Base-by-base conservation (phyloP, 30 jellyfish, hydroid and myxozoan species). In the Chrysaora quinquecirrha region DNA sequence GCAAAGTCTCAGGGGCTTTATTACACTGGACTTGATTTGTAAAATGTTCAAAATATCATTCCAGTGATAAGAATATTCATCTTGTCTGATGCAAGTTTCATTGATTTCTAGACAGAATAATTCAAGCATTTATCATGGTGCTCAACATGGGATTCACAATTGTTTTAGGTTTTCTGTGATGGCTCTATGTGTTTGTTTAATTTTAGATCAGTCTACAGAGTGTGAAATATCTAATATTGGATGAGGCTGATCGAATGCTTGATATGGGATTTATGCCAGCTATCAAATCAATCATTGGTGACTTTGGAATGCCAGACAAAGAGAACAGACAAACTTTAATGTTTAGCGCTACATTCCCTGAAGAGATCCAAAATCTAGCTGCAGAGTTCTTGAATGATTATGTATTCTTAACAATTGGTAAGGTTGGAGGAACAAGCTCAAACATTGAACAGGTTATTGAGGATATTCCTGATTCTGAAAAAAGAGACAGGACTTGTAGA, bases 291-390 rank as follows among this genome's bases (percentile, higher is more conserved):
- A 95, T 95, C 29, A 65, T 85, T 12, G 73, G 71, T 18, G 83
- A 85, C 23, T 86, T 71, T 35, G 94, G 87, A 34, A 89, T 95
- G 99, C 98, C 99, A 1, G 72, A 84, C 3, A 85, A 80, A 71
- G 97, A 80, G 27, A 35, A 30, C 56, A 91, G 98, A 20, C 90
- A 74, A 35, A 87, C 97, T 16, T 87, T 84, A 11, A 95, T 95
- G 99, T 95, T 95, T 58, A 95, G 99, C 84, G 99, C 99, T 27
- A 95, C 99, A 0, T 95, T 95, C 80, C 99, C 99, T 1, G 96
- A 88, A 34, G 97, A 95, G 32, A 88, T 95, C 38, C 99, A 89
- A 77, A 93, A 95, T 29, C 87, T 95, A 24, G 99, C 99, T 35
- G 86, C 97, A 0, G 95, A 89, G 52, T 84, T 89, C 54, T 58